A percentile compares a stretch with the other conserved stretches of the same genome.
phyloP scores from a whole-genome alignment of 1,140 invertebrate genomes.

The Frieseomelitta varia region DNA sequence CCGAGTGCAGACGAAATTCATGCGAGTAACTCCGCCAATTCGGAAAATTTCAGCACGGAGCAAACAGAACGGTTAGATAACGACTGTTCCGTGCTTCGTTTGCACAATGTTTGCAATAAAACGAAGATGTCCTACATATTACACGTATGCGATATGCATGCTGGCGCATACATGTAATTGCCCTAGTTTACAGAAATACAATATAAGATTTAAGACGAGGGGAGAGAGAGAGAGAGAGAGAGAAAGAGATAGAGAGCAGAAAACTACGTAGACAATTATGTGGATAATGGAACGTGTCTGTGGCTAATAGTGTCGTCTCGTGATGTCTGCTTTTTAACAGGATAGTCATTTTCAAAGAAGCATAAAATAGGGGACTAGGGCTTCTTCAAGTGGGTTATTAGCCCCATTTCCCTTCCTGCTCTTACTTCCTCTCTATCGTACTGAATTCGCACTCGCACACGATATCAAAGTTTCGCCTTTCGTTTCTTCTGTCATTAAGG shows the following conservation, averaged over 20 bases:
- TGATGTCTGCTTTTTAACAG: conserved; percentile 17
- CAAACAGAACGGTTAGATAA: neutral
- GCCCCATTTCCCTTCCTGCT: conserved; percentile 11
- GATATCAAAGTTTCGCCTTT: neutral
- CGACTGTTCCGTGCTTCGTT: neutral
- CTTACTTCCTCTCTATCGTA: neutral
- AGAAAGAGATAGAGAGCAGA: too few relatives aligned
- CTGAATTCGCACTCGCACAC: neutral
- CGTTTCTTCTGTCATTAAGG: neutral
- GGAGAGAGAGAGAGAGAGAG: neutral
- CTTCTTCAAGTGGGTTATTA: conserved; percentile 37
- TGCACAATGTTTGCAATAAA: neutral
- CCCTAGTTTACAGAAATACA: neutral
- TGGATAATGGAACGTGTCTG: conserved; percentile 29
- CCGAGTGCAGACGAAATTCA: too few relatives aligned
- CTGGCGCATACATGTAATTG: neutral
- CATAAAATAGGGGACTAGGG: conserved; percentile 10
- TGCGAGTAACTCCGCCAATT: too few relatives aligned
- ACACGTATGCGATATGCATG: neutral
- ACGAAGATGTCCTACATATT: neutral
- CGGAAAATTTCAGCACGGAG: too few relatives aligned
- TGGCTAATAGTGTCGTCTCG: neutral
- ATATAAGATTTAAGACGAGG: neutral
- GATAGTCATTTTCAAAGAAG: conserved; percentile 23
- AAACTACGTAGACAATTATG: conserved; percentile 42